Conservation (phyloP, 2,888 invertebrate species). For the Philonicus albiceps region DNA sequence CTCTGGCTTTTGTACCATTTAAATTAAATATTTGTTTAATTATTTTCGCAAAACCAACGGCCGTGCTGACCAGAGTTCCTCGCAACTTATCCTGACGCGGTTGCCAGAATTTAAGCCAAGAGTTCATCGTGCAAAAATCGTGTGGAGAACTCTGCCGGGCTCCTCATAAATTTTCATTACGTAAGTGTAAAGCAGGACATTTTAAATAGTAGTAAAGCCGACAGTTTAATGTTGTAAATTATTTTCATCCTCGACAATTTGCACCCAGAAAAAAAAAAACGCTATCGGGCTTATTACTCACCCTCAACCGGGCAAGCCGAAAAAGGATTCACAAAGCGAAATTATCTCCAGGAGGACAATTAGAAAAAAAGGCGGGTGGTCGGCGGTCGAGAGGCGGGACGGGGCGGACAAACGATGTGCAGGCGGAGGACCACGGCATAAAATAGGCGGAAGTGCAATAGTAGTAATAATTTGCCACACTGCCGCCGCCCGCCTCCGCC, state of each 20-base stretch:
- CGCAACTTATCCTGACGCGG: conserved; percentile 4
- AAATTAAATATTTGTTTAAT: conserved; percentile 25
- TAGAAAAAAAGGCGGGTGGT: conserved; percentile 1
- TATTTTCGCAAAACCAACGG: neutral
- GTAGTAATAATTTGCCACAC: conserved; percentile 33
- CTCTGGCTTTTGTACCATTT: neutral
- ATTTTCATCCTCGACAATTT: conserved; percentile 45
- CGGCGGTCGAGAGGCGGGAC: neutral
- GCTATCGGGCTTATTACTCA: conserved; percentile 34
- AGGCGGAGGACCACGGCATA: neutral
- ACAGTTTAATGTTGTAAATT: conserved; percentile 49
- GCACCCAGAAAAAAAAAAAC: conserved; percentile 26
- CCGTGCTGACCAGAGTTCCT: neutral
- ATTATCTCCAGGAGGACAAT: conserved; percentile 11
- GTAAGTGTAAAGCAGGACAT: conserved; percentile 41
- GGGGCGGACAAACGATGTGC: neutral
- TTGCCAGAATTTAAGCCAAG: conserved; percentile 8
- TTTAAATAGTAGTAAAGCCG: conserved; percentile 45
- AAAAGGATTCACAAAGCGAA: conserved; percentile 28
- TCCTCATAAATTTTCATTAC: conserved; percentile 40
- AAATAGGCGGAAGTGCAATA: conserved; percentile 32
- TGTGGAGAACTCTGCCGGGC: conserved; percentile 20
- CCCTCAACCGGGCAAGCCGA: conserved; percentile 4
- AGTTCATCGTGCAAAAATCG: conserved; percentile 32
- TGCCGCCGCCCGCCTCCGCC: neutral